A percentile compares a stretch with the other conserved stretches of the same genome.
phyloP scores from a whole-genome alignment of 2,888 invertebrate species.

The Metallyticus violacea region DNA sequence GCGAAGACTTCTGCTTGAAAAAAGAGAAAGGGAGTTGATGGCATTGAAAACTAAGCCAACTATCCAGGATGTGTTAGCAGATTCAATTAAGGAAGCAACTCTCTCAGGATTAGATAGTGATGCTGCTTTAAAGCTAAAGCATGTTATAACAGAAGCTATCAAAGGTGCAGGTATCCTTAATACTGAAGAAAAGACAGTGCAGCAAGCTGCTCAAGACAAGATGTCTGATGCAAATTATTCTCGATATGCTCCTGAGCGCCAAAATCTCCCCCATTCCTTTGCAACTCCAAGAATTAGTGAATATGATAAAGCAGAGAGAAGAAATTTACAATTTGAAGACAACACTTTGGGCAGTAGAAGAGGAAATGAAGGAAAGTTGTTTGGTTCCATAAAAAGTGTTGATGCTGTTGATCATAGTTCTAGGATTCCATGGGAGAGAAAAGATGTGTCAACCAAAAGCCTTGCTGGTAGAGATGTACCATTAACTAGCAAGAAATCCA shows the following conservation, averaged over 20 bases:
- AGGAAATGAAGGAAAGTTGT: neutral
- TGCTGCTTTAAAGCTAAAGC: neutral
- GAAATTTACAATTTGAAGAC: neutral
- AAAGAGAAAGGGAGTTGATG: neutral
- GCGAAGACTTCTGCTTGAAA: neutral
- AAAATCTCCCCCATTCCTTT: too few species aligned
- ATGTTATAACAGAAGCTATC: slow-evolving; percentile 4
- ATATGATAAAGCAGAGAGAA: neutral
- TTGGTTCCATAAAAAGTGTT: neutral
- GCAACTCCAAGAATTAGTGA: neutral
- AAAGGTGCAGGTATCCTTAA: neutral
- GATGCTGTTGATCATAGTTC: neutral
- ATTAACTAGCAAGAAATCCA: neutral
- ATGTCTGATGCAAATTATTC: neutral
- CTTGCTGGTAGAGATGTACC: neutral
- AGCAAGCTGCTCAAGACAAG: neutral
- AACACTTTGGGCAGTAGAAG: neutral
- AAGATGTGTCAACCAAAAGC: neutral
- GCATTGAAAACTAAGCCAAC: neutral
- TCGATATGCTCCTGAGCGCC: neutral
- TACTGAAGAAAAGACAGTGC: neutral
- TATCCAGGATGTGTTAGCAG: neutral
- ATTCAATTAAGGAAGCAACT: neutral
- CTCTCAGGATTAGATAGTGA: neutral
- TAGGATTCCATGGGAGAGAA: neutral